Evolutionary conservation across 1,140 invertebrate species (phyloP), one percentile per base, ranked within the genome.

Genomic region (Tetragonula clypearis): DNA sequence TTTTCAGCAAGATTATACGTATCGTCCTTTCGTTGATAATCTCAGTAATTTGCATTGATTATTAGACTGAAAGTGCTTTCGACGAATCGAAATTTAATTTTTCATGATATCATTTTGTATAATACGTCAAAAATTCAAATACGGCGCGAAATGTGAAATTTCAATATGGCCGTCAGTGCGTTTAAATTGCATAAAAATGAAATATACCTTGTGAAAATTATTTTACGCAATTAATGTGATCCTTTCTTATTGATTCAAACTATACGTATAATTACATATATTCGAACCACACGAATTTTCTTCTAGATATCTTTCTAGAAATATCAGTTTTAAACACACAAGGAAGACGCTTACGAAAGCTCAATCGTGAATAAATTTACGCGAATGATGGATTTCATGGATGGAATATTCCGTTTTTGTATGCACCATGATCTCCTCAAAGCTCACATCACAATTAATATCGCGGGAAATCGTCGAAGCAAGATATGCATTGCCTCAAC

Each of bases 401-500:
- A 75, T 84, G 86, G 73, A 91, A 89, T 69, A 41, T 87, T 79
- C 71, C 71, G 88, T 85, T 90, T 88, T 89, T 84, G 87, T 85
- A 86, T 55, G 74, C 72, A 85, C 77, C 89, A 91, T 92, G 90
- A 87, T 91, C 35, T 88, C 75, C 69, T 73, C 86, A 88, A 88
- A 90, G 88, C 88, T 84, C 83, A 85, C 82, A 85, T 80, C 85
- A 90, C 87, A 88, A 92, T 91, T 91, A 92, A 91, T 92, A 92
- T 86, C 86, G 81, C 86, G 88, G 84, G 85, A 89, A 90, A 71
- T 91, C 83, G 81, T 81, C 77, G 72, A 84, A 86, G 73, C 55
- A 11, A n/a, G 65, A 73, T 87, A 85, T 84, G 23, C 81, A 83
- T 83, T 73, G 68, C 79, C 79, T 69, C 30, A 17, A 23, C n/a